Evolutionary conservation across 2,113 vertebrate species (phyloP), one percentile per base, ranked within the genome.

Genomic region (Todiramphus saurophagus): DNA sequence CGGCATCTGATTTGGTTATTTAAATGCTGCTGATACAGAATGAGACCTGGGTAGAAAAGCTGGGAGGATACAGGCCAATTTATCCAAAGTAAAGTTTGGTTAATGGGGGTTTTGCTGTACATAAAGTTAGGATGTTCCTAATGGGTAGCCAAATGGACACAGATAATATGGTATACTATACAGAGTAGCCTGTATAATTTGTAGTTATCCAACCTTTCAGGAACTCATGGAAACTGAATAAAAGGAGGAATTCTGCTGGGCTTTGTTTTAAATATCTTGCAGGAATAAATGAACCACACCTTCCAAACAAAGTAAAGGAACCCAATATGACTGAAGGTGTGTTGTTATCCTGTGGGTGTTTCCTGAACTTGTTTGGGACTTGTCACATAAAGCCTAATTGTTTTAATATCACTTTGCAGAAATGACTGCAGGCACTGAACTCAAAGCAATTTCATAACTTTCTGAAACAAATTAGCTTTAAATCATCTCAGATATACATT

Each of bases 391-490:
- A 91, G 59, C 70, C 44, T 81, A 35, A 37, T 77, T 1, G 9
- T 91, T 85, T 88, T 81, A 85, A 16, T 90, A 58, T 31, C 58
- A 16, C 20, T 83, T 75, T 16, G 73, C 56, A 70, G 63, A 95
- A 91, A 77, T 74, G 3, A n/a, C 31, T 73, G 53, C 31, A 43
- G 63, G 59, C 33, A 35, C 33, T 16, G 21, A 93, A 87, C 48
- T 67, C 55, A 80, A 70, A 92, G n/a, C 55, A 48, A 39, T 88
- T 88, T 80, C 44, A 67, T 75, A 93, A 53, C 19, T 79, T 89
- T 83, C 70, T 76, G 70, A 86, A 88, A 88, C 37, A 80, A 91
- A 83, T 91, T 69, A 87, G 43, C 43, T 84, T 89, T 94, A 84
- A 92, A 78, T 96, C 77, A 69, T 20, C 55, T 91, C 58, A 62